Conservation (phyloP, 2,797 vertebrate species). For the Euthynnus affinis region DNA sequence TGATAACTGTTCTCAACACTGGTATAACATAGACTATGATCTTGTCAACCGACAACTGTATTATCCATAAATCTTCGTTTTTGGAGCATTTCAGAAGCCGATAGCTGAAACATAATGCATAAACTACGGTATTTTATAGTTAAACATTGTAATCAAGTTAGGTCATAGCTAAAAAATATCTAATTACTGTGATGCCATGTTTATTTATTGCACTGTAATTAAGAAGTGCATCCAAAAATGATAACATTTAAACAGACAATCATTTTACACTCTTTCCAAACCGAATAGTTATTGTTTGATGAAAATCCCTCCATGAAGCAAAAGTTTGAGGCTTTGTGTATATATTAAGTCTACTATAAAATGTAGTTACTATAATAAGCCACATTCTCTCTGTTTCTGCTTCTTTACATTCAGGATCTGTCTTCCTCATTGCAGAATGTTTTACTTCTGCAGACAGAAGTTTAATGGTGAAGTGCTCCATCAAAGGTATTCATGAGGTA, state of each 20-base stretch:
- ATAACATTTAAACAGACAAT: too few relatives aligned
- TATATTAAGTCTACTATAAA: conserved; percentile 6
- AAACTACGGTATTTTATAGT: neutral
- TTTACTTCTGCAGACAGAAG: conserved; percentile 49
- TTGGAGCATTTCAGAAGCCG: neutral
- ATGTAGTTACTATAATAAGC: neutral
- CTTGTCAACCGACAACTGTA: neutral
- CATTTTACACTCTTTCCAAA: too few relatives aligned
- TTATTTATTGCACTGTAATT: neutral
- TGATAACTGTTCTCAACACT: too few relatives aligned
- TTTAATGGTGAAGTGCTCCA: conserved; percentile 57
- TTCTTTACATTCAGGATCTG: conserved; percentile 35
- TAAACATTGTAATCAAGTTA: neutral
- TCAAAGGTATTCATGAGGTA: conserved; percentile 60
- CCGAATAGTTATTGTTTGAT: neutral
- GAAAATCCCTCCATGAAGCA: conserved; percentile 3
- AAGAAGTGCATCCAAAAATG: neutral
- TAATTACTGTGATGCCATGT: neutral
- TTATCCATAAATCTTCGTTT: neutral
- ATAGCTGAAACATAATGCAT: neutral
- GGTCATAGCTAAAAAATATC: neutral
- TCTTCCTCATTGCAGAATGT: conserved; percentile 23
- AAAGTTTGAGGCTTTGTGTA: neutral
- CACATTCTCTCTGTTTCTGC: conserved; percentile 1
- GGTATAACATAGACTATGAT: neutral